Evolutionary conservation across 1,140 invertebrate genomes (phyloP), one percentile per base, ranked within the genome.

Genomic region (Dreissena rostriformis): DNA sequence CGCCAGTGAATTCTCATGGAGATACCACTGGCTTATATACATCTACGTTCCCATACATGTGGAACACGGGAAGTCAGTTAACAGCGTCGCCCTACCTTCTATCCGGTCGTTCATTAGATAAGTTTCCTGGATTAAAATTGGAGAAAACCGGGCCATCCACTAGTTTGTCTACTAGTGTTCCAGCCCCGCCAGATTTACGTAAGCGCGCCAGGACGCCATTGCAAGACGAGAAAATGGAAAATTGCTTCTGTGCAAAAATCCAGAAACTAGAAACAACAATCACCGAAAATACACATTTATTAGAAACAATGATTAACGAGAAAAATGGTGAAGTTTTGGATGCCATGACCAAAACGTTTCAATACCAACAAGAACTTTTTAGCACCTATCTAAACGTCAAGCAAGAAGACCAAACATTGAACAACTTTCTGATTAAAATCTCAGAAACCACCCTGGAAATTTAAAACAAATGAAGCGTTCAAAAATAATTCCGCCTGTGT

Each of bases 331-430:
- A 15, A 19, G 52, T 72, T 22, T 22, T 72, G 39, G 7, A 39
- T 14, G 70, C 14, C 12, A 15, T 51, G 10, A n/a, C 39, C 51
- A 49, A 72, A 49, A 49, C 70, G 5, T 12, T 72, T 4, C 29
- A 72, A 22, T 72, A 72, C n/a, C 70, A 72, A 22, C 28, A 72
- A 72, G 51, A 15, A 51, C 26, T 72, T 12, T 72, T 72, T n/a
- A n/a, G n/a, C n/a, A n/a, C n/a, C n/a, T n/a, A n/a, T n/a, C n/a
- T n/a, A n/a, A n/a, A n/a, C n/a, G n/a, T n/a, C n/a, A 76, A 52
- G 55, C n/a, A n/a, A n/a, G n/a, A n/a, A n/a, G n/a, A n/a, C n/a
- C n/a, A n/a, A n/a, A n/a, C n/a, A n/a, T n/a, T n/a, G n/a, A n/a
- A n/a, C n/a, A n/a, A n/a, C n/a, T n/a, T n/a, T n/a, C n/a, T n/a